These are phyloP conservation scores for Macropus fuliginosus DNA, from an alignment of 2,797 vertebrate species.

Conservation along the genomic window DNA sequence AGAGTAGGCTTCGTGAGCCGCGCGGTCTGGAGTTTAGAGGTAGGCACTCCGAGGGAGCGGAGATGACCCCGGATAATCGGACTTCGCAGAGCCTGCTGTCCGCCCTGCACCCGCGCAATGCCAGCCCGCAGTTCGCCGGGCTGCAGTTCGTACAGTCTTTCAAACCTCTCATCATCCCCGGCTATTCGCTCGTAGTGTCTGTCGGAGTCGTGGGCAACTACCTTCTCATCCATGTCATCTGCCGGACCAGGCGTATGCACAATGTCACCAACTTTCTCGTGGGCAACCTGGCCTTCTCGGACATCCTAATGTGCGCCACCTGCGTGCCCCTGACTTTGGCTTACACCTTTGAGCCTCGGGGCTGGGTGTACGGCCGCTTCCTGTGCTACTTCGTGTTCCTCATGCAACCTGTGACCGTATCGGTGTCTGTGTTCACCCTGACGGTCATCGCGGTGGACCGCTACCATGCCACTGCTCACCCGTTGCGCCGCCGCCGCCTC, in stretches of 20 bases:
- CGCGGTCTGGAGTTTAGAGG: neutral
- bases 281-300: constrained; percentile 83
- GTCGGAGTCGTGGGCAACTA: constrained; percentile 82
- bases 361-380: constrained; percentile 78
- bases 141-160: constrained; percentile 82
- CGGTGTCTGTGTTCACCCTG: constrained; percentile 79
- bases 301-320: constrained; percentile 83
- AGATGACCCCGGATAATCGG: constrained; percentile 81
- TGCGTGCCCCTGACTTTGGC: constrained; percentile 79
- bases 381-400: constrained; percentile 82
- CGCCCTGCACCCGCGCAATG: constrained; percentile 45
- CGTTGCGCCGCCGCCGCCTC: constrained; percentile 77
- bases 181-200: constrained; percentile 81
- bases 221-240: constrained; percentile 81
- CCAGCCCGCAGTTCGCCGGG: constrained; percentile 81
- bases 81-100: constrained; percentile 81
- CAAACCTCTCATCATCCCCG: constrained; percentile 82
- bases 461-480: constrained; percentile 83
- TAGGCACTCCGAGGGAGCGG: neutral
- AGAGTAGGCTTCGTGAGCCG: neutral
- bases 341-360: constrained; percentile 74
- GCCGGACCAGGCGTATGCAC: constrained; percentile 83
- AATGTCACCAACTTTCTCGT: constrained; percentile 84
- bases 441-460: constrained; percentile 79
- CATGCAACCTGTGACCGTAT: constrained; percentile 76